These are phyloP conservation scores for Conistra vaccinii DNA, from an alignment of 2,888 invertebrate genomes.

Conservation along the genomic window DNA sequence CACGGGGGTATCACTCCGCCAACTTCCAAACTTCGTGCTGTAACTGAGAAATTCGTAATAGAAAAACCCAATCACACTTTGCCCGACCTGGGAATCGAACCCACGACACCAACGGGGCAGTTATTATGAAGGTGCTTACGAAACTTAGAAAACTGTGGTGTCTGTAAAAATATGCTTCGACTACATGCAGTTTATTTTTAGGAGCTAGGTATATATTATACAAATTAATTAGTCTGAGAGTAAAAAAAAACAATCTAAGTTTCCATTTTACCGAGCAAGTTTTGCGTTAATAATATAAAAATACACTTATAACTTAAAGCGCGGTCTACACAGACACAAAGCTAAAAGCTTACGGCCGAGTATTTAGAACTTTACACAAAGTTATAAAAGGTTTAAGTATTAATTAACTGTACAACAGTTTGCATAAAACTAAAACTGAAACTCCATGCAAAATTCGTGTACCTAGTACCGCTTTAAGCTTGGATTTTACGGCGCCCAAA, in stretches of 20 bases:
- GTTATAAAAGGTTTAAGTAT: conserved; percentile 54
- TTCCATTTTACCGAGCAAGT: background rate
- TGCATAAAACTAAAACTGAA: conserved; percentile 31
- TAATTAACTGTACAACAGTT: conserved; percentile 50
- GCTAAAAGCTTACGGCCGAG: conserved; percentile 31
- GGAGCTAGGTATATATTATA: background rate
- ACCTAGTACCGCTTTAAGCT: conserved; percentile 20
- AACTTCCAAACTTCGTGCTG: too few relatives aligned
- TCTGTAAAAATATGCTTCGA: background rate
- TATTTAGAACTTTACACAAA: conserved; percentile 38
- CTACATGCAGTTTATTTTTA: background rate
- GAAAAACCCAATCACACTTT: background rate
- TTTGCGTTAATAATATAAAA: conserved; percentile 33
- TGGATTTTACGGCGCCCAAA: conserved; percentile 23
- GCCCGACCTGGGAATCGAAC: background rate
- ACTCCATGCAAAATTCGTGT: conserved; percentile 48
- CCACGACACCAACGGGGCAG: background rate
- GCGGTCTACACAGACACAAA: conserved; percentile 15
- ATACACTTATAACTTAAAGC: conserved; percentile 27
- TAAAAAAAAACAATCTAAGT: background rate
- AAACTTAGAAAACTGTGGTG: background rate
- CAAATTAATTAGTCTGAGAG: background rate
- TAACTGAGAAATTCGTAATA: background rate
- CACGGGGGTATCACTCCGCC: background rate
- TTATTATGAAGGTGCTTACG: background rate